Base-by-base conservation (phyloP, 2,888 invertebrate species). In the Catocala nupta region DNA sequence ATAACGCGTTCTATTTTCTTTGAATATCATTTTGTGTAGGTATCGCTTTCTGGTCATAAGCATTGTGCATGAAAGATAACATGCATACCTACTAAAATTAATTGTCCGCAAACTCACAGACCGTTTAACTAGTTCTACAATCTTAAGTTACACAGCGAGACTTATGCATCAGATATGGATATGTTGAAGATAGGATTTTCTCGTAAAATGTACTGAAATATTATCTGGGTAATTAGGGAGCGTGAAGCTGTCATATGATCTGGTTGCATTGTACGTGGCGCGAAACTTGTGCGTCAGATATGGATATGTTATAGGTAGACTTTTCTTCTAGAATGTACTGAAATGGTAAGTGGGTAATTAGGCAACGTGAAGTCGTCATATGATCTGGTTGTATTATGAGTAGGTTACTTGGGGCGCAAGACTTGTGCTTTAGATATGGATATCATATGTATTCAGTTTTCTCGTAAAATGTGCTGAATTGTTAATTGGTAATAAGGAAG, bases 361-460 rank as follows among this genome's bases (percentile, higher is more conserved):
- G 25, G 48, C 42, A 47, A 47, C 53, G 43, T 53, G 9, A 52
- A 58, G 53, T 36, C 33, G 13, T 53, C 10, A 53, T 47, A 53
- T 43, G 39, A 59, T 33, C 13, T 9, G 5, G 8, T 47, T 55
- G n/a, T 54, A 33, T 45, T 47, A 36, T 49, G 42, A 81, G 25
- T 25, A 93, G 93, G 92, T 39, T 93, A 93, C 80, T 80, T 83
- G 12, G 83, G 13, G 83, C 89, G 3, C 25, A 25, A 25, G 1
- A 25, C 25, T 3, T 25, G 4, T 25, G 25, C 25, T 3, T 25
- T 4, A 25, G 25, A 25, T 25, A 25, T 25, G 25, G 0, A 25
- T 25, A 4, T 25, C 25, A 25, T 25, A 25, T 25, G 16, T 16
- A 16, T 16, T 16, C 1, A 4, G 25, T 25, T 25, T 25, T 25